A percentile compares a stretch with the other conserved stretches of the same genome.
Conservation (phyloP, 2,113 vertebrate genomes). For the Natator depressus region DNA sequence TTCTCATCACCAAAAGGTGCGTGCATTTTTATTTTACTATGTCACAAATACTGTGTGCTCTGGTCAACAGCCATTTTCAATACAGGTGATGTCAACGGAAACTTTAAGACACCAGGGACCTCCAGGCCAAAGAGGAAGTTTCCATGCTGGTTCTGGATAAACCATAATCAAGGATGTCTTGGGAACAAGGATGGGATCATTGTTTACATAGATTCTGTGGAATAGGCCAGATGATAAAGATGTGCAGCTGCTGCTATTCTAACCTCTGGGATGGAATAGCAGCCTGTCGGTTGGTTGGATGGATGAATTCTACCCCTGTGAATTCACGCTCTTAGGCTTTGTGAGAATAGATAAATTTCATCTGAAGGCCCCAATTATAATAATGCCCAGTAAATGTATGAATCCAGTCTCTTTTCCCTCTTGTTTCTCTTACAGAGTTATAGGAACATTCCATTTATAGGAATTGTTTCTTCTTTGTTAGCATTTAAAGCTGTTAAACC, state of each 20-base stretch:
- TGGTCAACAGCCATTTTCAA: neutral
- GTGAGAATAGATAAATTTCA: neutral
- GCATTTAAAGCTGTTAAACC: neutral
- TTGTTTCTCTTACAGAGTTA: neutral
- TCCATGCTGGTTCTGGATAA: neutral
- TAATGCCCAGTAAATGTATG: neutral
- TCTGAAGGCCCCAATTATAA: neutral
- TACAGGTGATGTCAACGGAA: neutral
- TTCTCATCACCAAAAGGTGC: neutral
- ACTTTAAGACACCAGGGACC: neutral
- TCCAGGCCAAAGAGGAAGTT: accelerated
- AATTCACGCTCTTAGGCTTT: neutral
- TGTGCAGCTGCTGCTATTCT: neutral
- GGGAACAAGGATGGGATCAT: neutral
- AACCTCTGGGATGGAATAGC: accelerated
- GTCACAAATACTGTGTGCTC: neutral
- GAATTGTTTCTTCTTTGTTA: neutral
- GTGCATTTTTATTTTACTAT: neutral
- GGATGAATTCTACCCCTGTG: neutral
- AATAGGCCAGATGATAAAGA: neutral
- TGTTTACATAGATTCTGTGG: neutral
- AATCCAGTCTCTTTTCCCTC: accelerated
- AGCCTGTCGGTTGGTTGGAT: neutral
- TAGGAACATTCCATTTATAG: neutral
- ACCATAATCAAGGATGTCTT: accelerated